Evolutionary conservation across 92 coral and sea anemone species (phyloP).

Genomic region (Phymanthus crucifer): DNA sequence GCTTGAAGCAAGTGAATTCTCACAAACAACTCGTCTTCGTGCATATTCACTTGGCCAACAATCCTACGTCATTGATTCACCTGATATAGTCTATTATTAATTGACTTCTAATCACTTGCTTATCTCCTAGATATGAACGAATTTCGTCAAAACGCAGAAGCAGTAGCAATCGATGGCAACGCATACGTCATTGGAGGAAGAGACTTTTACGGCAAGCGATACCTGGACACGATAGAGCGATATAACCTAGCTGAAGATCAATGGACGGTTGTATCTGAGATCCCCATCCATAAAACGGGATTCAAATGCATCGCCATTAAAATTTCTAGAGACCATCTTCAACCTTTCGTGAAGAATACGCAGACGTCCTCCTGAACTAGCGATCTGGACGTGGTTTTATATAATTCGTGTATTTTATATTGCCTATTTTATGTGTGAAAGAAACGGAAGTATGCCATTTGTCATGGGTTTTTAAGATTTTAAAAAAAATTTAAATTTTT

Average conservation of each 20-base stretch:
- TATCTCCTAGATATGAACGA: constrained; percentile 60
- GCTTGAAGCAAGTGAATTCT: no score
- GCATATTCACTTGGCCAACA: no score
- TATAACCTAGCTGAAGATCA: constrained; percentile 55
- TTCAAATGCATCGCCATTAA: constrained; percentile 47
- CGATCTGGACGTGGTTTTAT: neutral
- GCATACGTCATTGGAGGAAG: constrained; percentile 88
- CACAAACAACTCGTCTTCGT: no score
- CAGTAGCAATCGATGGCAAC: constrained; percentile 51
- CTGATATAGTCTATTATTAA: neutral
- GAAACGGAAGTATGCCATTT: no score
- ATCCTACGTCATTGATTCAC: no score
- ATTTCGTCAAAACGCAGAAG: constrained; percentile 81
- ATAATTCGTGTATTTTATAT: no score
- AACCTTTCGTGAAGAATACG: neutral
- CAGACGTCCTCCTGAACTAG: neutral
- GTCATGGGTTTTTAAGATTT: no score
- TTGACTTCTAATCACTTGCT: neutral
- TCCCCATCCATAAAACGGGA: constrained; percentile 72
- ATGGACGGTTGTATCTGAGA: constrained; percentile 53
- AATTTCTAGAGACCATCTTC: constrained; percentile 48
- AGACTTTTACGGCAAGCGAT: constrained; percentile 60
- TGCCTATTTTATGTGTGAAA: no score
- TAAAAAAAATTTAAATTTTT: no score
- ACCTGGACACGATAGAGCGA: constrained; percentile 67